Evolutionary conservation across 2,888 invertebrate species (phyloP).

Genomic region (Sialis lutaria): DNA sequence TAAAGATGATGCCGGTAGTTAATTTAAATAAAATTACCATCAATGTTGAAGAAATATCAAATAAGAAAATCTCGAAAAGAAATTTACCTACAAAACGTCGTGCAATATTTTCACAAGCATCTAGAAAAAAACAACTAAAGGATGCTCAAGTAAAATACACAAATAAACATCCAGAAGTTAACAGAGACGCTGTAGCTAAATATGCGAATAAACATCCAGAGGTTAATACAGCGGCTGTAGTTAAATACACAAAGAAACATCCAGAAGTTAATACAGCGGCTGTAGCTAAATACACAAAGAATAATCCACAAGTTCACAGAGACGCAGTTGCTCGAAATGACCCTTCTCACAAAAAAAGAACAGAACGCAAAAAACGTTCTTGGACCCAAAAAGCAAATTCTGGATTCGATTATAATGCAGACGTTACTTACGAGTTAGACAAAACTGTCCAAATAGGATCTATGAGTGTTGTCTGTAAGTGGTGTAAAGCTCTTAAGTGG

Average conservation of each 20-base stretch:
- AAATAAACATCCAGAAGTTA: no score
- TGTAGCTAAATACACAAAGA: not conserved
- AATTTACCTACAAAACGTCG: not conserved
- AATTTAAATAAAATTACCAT: not conserved
- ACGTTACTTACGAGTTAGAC: not conserved
- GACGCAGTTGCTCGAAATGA: not conserved
- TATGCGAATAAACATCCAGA: no score
- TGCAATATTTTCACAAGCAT: not conserved
- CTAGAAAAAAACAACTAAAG: not conserved
- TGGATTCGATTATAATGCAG: not conserved
- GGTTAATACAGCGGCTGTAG: not conserved
- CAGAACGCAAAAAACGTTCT: not conserved
- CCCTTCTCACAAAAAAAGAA: not conserved
- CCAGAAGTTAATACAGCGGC: not conserved
- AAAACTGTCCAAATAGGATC: not conserved
- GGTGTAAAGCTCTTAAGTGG: slow-evolving; percentile 9
- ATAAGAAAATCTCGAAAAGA: not conserved
- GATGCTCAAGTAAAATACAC: not conserved
- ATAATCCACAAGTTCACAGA: not conserved
- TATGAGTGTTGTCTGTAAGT: not conserved
- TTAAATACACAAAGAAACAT: not conserved
- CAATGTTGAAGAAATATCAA: not conserved
- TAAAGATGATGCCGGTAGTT: not conserved
- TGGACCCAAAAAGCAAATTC: not conserved
- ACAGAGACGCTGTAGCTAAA: no score